Evolutionary conservation across 2,113 vertebrate species (phyloP).

Genomic region (Cyprinodon tularosa): DNA sequence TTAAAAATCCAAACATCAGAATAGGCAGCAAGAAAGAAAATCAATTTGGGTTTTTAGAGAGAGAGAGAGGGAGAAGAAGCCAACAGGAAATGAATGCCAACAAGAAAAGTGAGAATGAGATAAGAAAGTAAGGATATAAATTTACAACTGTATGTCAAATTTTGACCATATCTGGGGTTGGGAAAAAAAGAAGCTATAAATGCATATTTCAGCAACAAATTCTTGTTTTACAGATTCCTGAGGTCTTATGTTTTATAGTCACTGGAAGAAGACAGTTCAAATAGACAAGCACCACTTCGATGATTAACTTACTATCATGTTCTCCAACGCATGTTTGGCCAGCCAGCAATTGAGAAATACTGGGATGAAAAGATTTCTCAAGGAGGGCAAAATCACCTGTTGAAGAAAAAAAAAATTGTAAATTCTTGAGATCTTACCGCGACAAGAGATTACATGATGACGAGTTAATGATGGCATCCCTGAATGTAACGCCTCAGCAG

Average conservation of each 20-base stretch:
- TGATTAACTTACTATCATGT: constrained; percentile 84
- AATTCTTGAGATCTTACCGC: constrained; percentile 1
- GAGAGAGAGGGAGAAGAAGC: constrained; percentile 12
- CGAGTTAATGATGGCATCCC: neutral
- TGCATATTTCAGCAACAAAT: neutral
- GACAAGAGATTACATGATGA: neutral
- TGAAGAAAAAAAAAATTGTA: constrained; percentile 21
- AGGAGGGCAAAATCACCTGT: constrained; percentile 82
- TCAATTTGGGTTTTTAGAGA: constrained; percentile 4
- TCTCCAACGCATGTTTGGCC: constrained; percentile 86
- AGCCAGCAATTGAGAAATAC: constrained; percentile 89
- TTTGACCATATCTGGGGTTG: neutral
- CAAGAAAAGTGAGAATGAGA: constrained; percentile 30
- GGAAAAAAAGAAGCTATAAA: neutral
- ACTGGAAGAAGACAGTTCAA: neutral
- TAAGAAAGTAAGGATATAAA: neutral
- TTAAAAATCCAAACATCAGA: neutral
- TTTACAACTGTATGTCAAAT: neutral
- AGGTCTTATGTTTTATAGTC: neutral
- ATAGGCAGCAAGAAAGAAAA: constrained; percentile 3
- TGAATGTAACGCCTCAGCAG: neutral
- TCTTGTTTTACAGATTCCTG: neutral
- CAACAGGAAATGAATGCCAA: constrained; percentile 21
- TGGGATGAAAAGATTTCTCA: constrained; percentile 85
- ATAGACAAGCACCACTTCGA: neutral